Percentiles rank a stretch among this genome's conserved stretches.
These are phyloP conservation scores for Drosophila biarmipes DNA, from an alignment of 1,140 invertebrate species.

Conservation along the genomic window DNA sequence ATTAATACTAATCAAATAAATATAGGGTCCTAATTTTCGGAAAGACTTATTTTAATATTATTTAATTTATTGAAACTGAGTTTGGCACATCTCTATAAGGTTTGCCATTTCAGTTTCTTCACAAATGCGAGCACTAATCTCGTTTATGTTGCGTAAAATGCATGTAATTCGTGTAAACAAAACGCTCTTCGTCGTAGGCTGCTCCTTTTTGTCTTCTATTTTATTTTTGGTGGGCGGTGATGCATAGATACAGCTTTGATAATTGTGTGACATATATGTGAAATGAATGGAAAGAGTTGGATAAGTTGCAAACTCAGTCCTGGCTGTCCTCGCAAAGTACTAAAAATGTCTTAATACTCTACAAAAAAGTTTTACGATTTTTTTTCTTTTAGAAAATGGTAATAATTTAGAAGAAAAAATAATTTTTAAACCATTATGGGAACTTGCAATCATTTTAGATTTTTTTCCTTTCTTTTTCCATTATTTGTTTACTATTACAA, in stretches of 20 bases:
- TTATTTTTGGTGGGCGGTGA: constrained; percentile 22
- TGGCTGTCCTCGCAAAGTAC: not conserved
- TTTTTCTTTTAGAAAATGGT: too few relatives aligned
- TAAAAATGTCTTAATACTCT: not conserved
- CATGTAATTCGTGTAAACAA: constrained; percentile 80
- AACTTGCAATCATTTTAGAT: too few relatives aligned
- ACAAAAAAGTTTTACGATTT: not conserved
- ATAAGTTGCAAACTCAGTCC: constrained; percentile 14
- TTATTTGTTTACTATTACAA: too few relatives aligned
- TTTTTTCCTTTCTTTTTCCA: too few relatives aligned
- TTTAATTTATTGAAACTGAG: too few relatives aligned
- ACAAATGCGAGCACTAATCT: constrained; percentile 74
- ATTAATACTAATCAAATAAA: not conserved
- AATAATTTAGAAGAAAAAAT: too few relatives aligned
- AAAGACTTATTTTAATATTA: too few relatives aligned
- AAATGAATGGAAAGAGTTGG: constrained; percentile 48
- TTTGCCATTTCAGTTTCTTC: constrained; percentile 33
- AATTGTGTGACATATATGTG: constrained; percentile 73
- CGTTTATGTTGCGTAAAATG: constrained; percentile 81
- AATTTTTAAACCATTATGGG: too few relatives aligned
- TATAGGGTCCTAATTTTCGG: too few relatives aligned
- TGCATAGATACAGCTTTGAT: constrained; percentile 77
- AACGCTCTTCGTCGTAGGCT: constrained; percentile 28
- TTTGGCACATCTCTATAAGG: not conserved
- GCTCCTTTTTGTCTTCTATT: constrained; percentile 13